Conservation (phyloP, 2,797 vertebrate genomes). For the Coilia nasus region DNA sequence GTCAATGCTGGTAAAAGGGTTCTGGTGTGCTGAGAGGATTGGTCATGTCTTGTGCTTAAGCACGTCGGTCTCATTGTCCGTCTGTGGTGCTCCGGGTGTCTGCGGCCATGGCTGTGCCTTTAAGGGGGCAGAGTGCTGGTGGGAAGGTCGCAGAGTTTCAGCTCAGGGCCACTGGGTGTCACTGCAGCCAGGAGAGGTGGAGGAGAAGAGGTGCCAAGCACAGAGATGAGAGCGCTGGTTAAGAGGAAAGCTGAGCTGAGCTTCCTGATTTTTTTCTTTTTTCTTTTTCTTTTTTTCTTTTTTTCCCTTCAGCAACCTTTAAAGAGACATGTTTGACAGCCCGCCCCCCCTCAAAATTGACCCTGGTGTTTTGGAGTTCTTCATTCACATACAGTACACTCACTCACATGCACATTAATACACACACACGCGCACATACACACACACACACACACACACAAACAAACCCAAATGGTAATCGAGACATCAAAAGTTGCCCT, state of each 20-base stretch:
- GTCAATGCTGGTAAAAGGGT: neutral
- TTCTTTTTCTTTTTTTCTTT: neutral
- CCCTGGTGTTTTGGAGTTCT: neutral
- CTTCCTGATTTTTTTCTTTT: neutral
- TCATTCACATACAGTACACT: neutral
- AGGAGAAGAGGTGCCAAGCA: slow-evolving; percentile 49
- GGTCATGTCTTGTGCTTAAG: neutral
- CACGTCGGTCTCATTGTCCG: neutral
- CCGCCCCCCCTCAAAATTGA: neutral
- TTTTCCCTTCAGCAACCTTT: neutral
- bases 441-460: slow-evolving; percentile 1
- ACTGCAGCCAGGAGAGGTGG: neutral
- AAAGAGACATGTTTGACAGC: neutral
- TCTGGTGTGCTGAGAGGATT: neutral
- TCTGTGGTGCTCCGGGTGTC: neutral
- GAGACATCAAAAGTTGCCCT: slow-evolving; percentile 14
- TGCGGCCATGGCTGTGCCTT: slow-evolving; percentile 36
- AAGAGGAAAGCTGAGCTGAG: neutral
- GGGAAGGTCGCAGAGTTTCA: slow-evolving; percentile 35
- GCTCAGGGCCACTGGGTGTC: slow-evolving; percentile 10
- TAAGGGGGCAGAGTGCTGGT: slow-evolving; percentile 52
- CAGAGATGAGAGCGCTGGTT: too few relatives aligned
- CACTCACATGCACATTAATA: neutral
- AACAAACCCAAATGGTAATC: neutral
- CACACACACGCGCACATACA: neutral